phyloP scores from a whole-genome alignment of 2,797 vertebrate species.

The Macroramphosus scolopax region DNA sequence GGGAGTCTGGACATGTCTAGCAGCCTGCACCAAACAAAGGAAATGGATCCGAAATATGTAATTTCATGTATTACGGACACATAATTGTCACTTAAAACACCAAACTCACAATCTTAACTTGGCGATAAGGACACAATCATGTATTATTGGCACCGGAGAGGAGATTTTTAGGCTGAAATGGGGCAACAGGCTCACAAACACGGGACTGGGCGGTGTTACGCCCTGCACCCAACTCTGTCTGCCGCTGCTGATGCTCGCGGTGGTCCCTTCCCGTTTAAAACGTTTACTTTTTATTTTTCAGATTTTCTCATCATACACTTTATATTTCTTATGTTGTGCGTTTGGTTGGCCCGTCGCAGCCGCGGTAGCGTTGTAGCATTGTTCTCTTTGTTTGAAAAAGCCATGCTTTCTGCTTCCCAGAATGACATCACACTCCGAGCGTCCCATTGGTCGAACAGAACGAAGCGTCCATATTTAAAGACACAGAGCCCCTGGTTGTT shows the following conservation, averaged over 20 bases:
- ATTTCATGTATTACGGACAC: neutral
- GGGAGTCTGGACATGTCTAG: slow-evolving; percentile 81
- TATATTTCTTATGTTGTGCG: slow-evolving; percentile 1
- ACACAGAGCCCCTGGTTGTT: slow-evolving; percentile 52
- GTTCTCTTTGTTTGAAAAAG: slow-evolving; percentile 98
- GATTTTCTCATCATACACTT: neutral
- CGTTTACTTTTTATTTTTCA: neutral
- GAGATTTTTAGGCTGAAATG: slow-evolving; percentile 31
- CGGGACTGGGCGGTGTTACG: slow-evolving; percentile 75
- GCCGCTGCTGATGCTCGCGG: slow-evolving; percentile 29
- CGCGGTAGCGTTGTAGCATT: slow-evolving; percentile 77
- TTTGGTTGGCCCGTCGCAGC: slow-evolving; percentile 18
- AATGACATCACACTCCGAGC: slow-evolving; percentile 90
- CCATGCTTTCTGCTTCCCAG: slow-evolving; percentile 88
- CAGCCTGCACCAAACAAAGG: slow-evolving; percentile 79
- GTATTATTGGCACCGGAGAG: slow-evolving; percentile 12
- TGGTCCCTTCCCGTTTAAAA: neutral
- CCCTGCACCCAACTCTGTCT: slow-evolving; percentile 64
- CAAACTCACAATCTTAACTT: fast-evolving
- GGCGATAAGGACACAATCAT: fast-evolving
- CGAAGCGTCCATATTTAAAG: slow-evolving; percentile 76
- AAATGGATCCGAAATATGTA: slow-evolving; percentile 46
- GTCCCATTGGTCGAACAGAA: slow-evolving; percentile 80
- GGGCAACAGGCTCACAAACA: slow-evolving; percentile 63
- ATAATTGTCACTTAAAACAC: neutral